Evolutionary conservation across 1,140 invertebrate genomes (phyloP).

Genomic region (Dreissena rostriformis): DNA sequence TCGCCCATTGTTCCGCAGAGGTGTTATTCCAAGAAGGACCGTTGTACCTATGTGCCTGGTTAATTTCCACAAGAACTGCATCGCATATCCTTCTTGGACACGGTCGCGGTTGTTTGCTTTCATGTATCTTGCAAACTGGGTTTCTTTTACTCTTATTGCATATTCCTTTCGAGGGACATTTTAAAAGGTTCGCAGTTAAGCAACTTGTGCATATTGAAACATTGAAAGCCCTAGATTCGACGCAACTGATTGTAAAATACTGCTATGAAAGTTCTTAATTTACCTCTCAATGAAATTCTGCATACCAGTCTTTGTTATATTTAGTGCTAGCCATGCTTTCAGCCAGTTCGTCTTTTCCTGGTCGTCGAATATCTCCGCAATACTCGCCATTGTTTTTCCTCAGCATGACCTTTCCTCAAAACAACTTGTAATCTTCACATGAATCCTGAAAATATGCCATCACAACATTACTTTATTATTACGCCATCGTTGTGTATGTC

Average conservation of each 20-base stretch:
- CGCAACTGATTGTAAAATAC: background rate
- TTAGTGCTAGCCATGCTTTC: background rate
- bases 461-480: too few species aligned
- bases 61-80: background rate
- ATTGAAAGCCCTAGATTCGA: background rate
- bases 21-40: background rate
- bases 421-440: too few species aligned
- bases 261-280: background rate
- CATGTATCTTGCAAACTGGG: background rate
- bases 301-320: slow-evolving; percentile 3
- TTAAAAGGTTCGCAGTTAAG: slow-evolving; percentile 1
- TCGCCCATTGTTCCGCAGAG: background rate
- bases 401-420: too few species aligned
- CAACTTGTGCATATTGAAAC: background rate
- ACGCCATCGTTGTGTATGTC: too few species aligned
- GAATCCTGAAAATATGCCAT: too few species aligned
- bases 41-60: background rate
- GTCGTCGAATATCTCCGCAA: background rate
- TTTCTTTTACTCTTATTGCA: background rate
- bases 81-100: background rate
- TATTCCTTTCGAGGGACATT: background rate
- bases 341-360: background rate
- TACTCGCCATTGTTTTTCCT: too few species aligned
- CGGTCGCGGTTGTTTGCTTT: background rate
- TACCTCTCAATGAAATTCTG: background rate